phyloP scores from a whole-genome alignment of 2,113 vertebrate genomes.

The Larimichthys polyactis region DNA sequence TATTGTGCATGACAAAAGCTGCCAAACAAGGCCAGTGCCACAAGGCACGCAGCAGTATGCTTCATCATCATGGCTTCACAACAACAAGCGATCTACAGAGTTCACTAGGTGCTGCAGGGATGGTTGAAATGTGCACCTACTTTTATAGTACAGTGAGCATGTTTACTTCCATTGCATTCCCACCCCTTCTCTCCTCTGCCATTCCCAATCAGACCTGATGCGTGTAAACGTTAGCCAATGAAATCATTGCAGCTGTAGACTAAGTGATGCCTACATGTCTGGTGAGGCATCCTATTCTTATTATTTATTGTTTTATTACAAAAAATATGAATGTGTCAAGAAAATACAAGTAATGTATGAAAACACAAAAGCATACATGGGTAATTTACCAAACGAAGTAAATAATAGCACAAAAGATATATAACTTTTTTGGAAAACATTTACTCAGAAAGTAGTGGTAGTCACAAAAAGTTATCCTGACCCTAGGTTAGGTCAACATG shows the following conservation, averaged over 20 bases:
- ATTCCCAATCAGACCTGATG: slow-evolving; percentile 11
- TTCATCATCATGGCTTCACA: slow-evolving; percentile 72
- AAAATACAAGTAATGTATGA: not conserved
- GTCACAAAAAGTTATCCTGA: slow-evolving; percentile 57
- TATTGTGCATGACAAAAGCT: slow-evolving; percentile 64
- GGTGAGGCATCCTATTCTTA: not conserved
- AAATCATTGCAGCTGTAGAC: not conserved
- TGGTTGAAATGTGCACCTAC: slow-evolving; percentile 4
- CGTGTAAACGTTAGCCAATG: slow-evolving; percentile 22
- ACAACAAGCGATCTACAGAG: slow-evolving; percentile 55
- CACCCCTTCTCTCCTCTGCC: slow-evolving; percentile 47
- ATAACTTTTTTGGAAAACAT: slow-evolving; percentile 11
- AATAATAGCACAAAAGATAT: not conserved
- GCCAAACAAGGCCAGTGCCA: slow-evolving; percentile 65
- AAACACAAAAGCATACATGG: not conserved
- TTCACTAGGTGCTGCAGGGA: slow-evolving; percentile 66
- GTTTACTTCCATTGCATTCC: slow-evolving; percentile 48
- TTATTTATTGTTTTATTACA: not conserved
- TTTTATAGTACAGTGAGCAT: slow-evolving; percentile 71
- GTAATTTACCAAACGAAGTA: not conserved
- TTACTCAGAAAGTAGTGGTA: slow-evolving; percentile 1
- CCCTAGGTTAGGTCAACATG: slow-evolving; percentile 50
- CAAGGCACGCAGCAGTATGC: slow-evolving; percentile 56
- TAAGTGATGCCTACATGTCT: not conserved
- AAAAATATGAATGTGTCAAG: slow-evolving; percentile 12